Evolutionary conservation across 37 sponge, comb jelly and placozoan species (phyloP).

Genomic region (Chondrosia reniformis): DNA sequence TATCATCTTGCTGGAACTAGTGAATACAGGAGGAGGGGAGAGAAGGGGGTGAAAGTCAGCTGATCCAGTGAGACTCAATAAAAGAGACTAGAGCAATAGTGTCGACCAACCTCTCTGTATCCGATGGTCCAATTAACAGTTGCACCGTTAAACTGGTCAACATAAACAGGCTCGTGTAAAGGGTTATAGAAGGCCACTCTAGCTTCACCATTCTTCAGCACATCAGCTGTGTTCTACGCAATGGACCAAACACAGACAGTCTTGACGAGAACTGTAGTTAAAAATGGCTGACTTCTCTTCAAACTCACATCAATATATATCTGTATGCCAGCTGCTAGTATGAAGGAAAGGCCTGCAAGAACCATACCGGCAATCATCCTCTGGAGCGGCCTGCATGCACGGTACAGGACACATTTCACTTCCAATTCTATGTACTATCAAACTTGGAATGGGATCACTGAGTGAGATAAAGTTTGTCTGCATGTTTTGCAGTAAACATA

Average conservation of each 20-base stretch:
- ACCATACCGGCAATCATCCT: slow-evolving; percentile 89
- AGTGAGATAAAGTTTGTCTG: too few relatives aligned
- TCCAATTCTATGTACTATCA: too few relatives aligned
- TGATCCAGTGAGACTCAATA: neutral
- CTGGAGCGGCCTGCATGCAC: slow-evolving; percentile 81
- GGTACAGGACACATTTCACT: too few relatives aligned
- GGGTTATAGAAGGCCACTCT: slow-evolving; percentile 5
- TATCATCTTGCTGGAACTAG: neutral
- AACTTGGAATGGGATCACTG: too few relatives aligned
- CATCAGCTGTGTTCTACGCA: slow-evolving; percentile 7
- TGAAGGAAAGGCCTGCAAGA: slow-evolving; percentile 80
- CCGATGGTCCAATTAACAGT: slow-evolving; percentile 4
- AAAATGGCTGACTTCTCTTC: neutral
- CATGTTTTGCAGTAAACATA: too few relatives aligned
- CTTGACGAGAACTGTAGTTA: neutral
- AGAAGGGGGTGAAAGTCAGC: neutral
- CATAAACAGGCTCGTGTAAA: neutral
- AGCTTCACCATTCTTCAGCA: neutral
- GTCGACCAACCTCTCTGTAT: neutral
- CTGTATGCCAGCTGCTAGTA: slow-evolving; percentile 84
- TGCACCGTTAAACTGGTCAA: neutral
- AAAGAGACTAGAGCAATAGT: neutral
- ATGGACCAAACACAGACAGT: neutral
- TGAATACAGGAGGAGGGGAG: neutral
- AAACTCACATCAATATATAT: slow-evolving; percentile 48